These are phyloP conservation scores for Aegithalos caudatus DNA, from an alignment of 2,113 vertebrate genomes.

Conservation along the genomic window DNA sequence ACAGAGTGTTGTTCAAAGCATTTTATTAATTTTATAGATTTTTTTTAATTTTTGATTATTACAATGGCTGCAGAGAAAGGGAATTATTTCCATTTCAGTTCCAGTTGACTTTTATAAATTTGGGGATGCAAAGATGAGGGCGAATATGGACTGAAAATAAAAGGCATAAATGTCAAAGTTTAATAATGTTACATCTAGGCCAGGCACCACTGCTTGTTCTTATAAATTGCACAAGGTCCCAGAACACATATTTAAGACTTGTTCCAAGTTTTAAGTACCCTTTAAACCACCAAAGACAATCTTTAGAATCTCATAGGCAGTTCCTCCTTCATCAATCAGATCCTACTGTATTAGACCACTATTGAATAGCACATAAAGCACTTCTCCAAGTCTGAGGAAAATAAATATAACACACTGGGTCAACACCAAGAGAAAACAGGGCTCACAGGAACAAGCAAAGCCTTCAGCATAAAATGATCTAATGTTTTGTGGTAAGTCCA, in stretches of 20 bases:
- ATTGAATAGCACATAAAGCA: neutral
- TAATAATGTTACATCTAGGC: neutral
- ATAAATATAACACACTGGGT: constrained; percentile 2
- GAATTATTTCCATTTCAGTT: neutral
- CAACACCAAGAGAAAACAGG: neutral
- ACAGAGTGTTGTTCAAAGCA: neutral
- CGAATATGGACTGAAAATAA: neutral
- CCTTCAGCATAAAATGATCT: neutral
- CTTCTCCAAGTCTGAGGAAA: neutral
- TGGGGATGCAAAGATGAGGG: neutral
- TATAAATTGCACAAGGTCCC: neutral
- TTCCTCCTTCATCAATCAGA: constrained; percentile 13
- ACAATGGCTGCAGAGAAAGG: neutral
- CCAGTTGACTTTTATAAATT: neutral
- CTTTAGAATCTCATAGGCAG: neutral
- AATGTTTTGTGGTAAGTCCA: neutral
- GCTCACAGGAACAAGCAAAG: neutral
- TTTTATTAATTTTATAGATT: neutral
- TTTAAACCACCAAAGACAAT: neutral
- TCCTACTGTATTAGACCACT: neutral
- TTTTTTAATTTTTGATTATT: neutral
- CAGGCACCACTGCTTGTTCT: neutral
- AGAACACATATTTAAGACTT: neutral
- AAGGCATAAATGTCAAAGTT: neutral
- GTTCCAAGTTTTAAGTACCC: neutral